A percentile compares a stretch with the other conserved stretches of the same genome.
Conservation (phyloP, 2,888 invertebrate species). For the Halocaridina rubra region DNA sequence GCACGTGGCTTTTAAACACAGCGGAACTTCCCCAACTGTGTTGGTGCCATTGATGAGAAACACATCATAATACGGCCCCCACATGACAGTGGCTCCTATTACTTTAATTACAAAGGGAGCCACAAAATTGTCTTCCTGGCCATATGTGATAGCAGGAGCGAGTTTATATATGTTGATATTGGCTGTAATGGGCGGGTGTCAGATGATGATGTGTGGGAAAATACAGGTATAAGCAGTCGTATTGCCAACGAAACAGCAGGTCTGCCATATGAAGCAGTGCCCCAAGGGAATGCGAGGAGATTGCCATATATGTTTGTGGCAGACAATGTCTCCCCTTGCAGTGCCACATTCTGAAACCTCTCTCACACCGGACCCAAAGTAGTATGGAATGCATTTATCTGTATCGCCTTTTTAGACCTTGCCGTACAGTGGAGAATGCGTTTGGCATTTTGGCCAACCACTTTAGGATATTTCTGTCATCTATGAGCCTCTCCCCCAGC, state of each 20-base stretch:
- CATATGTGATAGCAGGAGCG: constrained; percentile 30
- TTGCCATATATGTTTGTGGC: background rate
- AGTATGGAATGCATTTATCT: background rate
- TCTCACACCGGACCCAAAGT: background rate
- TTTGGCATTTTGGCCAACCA: constrained; percentile 14
- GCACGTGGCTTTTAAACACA: constrained; percentile 13
- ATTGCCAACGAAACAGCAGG: constrained; percentile 18
- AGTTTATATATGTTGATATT: constrained; percentile 39
- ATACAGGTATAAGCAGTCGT: background rate
- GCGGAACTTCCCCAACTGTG: constrained; percentile 26
- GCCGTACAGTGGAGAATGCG: constrained; percentile 11
- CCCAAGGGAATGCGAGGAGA: background rate
- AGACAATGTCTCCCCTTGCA: constrained; percentile 18
- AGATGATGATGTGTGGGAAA: constrained; percentile 33
- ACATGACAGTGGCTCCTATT: constrained; percentile 3
- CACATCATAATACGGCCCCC: constrained; percentile 3
- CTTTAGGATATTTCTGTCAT: constrained; percentile 10
- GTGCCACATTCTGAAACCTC: constrained; percentile 22
- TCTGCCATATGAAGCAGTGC: constrained; percentile 16
- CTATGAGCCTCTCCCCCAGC: constrained; percentile 5
- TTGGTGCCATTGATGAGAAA: constrained; percentile 31
- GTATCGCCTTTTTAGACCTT: background rate
- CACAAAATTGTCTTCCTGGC: constrained; percentile 38
- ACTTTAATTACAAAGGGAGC: constrained; percentile 34
- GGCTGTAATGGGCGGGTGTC: constrained; percentile 23